Base-by-base conservation (phyloP, 2,797 vertebrate species). In the Microctenopoma stevenorrisi region DNA sequence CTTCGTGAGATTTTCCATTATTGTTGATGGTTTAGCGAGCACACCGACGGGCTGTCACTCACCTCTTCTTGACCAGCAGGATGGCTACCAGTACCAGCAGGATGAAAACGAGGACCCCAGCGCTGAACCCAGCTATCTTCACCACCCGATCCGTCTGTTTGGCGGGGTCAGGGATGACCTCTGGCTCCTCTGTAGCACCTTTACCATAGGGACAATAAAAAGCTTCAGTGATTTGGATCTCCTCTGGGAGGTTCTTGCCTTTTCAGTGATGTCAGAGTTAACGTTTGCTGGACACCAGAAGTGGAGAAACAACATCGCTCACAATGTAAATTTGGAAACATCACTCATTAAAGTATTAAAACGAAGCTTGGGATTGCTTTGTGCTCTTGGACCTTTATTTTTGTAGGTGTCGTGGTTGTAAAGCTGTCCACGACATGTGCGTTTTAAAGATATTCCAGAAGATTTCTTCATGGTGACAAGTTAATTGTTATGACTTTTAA, bases 51-150 rank as follows among this genome's bases (percentile, higher is more conserved):
- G 18, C 25, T 42, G 48, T 76, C 81, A 88, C 95, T 94, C 95
- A 99, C 98, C 98, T 98, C 86, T 98, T 99, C 94, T 99, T 99
- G 69, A 99, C 96, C 71, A 98, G 90, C 82, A 99, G 88, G 91
- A 99, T 82, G 88, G 97, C 96, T 81, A 99, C 95, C 40, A 99
- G 95, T 77, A 99, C 96, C 77, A 99, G 95, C 3, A 99, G 93
- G 81, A 98, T 95, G 84, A 99, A 98, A 81, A 98, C 98, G 60
- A 99, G 92, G 73, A 98, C 96, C 2, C 96, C 97, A 1, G 97
- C 96, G 75, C 96, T 98, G 82, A 99, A 98, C 72, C 98, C 98
- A 1, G 98, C 97, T 22, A 99, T 99, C 90, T 99, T 99, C 89
- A 99, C 97, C 80, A 99, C 97, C 25, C 96, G 93, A 76, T 99